Conservation (phyloP, 2,888 invertebrate genomes). For the Lycia hirtaria region DNA sequence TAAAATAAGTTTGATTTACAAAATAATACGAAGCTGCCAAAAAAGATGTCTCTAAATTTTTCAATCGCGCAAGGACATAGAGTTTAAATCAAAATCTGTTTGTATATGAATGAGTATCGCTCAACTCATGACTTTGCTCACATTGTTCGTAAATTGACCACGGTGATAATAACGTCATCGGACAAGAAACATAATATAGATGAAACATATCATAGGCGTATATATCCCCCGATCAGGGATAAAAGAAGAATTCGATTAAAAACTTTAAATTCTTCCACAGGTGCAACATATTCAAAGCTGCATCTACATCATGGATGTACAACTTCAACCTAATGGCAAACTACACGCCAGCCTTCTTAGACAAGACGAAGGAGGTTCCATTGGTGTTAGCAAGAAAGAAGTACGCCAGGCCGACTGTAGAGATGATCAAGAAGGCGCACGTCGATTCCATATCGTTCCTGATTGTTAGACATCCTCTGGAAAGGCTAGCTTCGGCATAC, state of each 20-base stretch:
- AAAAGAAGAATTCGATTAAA: background rate
- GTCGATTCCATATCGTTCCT: slow-evolving; percentile 92
- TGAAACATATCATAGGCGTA: no score
- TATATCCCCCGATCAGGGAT: no score
- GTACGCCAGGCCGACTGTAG: slow-evolving; percentile 90
- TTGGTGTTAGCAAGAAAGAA: slow-evolving; percentile 91
- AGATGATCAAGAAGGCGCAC: slow-evolving; percentile 90
- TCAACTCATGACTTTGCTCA: no score
- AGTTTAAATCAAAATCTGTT: no score
- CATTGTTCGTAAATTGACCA: no score
- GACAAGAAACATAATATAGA: no score
- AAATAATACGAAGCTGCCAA: no score
- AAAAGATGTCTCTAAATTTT: no score
- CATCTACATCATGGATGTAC: slow-evolving; percentile 97
- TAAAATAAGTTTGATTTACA: no score
- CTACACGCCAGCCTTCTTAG: slow-evolving; percentile 90
- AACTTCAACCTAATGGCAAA: slow-evolving; percentile 95
- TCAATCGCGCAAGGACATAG: no score
- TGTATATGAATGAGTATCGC: no score
- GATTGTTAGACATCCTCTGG: slow-evolving; percentile 93
- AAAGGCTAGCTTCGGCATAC: slow-evolving; percentile 91
- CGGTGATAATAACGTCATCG: no score
- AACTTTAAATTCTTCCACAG: slow-evolving; percentile 56
- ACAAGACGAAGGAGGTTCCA: slow-evolving; percentile 91
- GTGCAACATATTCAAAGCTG: slow-evolving; percentile 93